Evolutionary conservation across 2,113 vertebrate species (phyloP).

Genomic region (Rattus rattus): DNA sequence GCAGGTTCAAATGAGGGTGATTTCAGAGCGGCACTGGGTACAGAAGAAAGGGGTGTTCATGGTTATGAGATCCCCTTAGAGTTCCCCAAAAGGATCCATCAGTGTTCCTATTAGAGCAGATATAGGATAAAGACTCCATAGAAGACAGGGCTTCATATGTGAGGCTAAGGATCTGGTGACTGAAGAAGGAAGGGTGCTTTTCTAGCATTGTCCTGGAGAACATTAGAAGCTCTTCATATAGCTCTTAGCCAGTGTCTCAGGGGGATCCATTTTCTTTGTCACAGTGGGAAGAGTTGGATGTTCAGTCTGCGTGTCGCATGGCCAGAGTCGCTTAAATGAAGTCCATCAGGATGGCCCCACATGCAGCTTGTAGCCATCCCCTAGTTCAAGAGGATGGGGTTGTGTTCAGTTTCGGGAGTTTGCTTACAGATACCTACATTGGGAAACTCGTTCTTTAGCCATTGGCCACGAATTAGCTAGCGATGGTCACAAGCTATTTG

Average conservation of each 20-base stretch:
- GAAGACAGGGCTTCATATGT: neutral
- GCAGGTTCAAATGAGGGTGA: neutral
- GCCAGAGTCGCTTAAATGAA: neutral
- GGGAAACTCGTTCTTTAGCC: neutral
- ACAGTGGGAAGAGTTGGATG: neutral
- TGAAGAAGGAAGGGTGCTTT: neutral
- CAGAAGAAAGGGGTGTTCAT: neutral
- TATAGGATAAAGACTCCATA: neutral
- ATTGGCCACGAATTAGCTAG: neutral
- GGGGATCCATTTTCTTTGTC: neutral
- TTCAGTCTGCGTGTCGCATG: neutral
- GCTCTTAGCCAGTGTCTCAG: neutral
- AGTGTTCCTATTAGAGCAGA: neutral
- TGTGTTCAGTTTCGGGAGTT: neutral
- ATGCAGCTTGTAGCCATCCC: neutral
- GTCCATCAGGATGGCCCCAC: neutral
- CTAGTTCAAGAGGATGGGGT: neutral
- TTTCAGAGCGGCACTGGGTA: neutral
- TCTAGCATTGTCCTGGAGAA: neutral
- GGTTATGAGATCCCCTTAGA: neutral
- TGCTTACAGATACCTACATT: neutral
- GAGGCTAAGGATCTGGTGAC: neutral
- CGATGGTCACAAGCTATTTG: neutral
- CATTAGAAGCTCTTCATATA: neutral
- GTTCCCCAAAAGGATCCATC: neutral